Conservation (phyloP, 2,113 vertebrate genomes). For the Regulus satrapa region DNA sequence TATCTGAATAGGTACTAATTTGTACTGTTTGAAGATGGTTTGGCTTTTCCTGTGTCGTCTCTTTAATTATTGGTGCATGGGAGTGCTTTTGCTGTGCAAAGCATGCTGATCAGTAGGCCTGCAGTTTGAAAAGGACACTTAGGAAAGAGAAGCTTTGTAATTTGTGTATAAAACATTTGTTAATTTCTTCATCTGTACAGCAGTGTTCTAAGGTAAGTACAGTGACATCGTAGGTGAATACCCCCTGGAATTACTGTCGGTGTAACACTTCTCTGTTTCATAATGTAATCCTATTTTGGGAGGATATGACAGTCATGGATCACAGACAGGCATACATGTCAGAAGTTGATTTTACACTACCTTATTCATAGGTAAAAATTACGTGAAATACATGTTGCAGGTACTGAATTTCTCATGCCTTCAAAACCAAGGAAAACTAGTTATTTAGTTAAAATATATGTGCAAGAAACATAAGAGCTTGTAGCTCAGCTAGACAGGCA, state of each 20-base stretch:
- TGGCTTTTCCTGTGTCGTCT: neutral
- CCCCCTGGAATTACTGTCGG: neutral
- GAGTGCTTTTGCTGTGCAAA: neutral
- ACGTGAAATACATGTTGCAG: neutral
- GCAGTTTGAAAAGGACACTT: neutral
- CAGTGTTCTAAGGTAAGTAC: neutral
- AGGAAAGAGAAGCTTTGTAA: neutral
- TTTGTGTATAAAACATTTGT: neutral
- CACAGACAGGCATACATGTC: fast-evolving
- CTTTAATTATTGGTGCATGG: neutral
- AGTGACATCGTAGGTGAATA: neutral
- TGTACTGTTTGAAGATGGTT: neutral
- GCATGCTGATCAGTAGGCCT: neutral
- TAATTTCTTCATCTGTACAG: neutral
- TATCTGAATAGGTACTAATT: neutral
- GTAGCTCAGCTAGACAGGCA: neutral
- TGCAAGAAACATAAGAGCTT: neutral
- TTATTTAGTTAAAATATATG: neutral
- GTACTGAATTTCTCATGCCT: neutral
- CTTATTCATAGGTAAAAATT: neutral
- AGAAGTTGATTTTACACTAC: neutral
- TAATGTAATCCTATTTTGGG: neutral
- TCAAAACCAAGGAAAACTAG: neutral
- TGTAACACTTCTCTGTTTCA: neutral
- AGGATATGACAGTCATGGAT: neutral